These are phyloP conservation scores for Phenganax subtilis DNA, from an alignment of 92 coral and sea anemone species.

Conservation along the genomic window DNA sequence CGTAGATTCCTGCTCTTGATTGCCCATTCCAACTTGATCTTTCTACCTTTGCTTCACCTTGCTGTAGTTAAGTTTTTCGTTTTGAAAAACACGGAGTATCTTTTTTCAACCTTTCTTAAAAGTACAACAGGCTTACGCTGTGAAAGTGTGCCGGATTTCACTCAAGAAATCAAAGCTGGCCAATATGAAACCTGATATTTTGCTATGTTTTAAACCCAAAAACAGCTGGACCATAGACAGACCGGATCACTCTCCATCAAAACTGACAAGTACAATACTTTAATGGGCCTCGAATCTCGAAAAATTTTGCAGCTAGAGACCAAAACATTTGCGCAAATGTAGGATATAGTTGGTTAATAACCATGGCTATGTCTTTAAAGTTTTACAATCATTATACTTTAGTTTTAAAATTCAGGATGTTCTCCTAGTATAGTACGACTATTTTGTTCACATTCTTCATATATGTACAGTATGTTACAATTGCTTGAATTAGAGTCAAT, in stretches of 20 bases:
- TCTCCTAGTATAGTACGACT: too few relatives aligned
- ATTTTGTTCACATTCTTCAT: too few relatives aligned
- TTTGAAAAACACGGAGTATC: neutral
- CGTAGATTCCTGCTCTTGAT: neutral
- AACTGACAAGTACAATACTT: neutral
- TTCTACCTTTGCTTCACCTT: neutral
- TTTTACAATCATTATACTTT: too few relatives aligned
- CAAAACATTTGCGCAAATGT: too few relatives aligned
- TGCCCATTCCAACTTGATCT: neutral
- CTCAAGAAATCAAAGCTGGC: neutral
- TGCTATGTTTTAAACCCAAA: neutral
- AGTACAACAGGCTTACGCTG: neutral
- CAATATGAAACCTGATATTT: slow-evolving; percentile 5
- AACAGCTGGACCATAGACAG: slow-evolving; percentile 11
- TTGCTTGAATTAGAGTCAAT: too few relatives aligned
- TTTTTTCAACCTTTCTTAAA: neutral
- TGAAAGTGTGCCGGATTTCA: neutral
- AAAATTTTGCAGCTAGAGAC: too few relatives aligned
- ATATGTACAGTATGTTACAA: too few relatives aligned
- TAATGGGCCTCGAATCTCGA: too few relatives aligned
- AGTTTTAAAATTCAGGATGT: too few relatives aligned
- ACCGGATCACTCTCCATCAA: slow-evolving; percentile 10
- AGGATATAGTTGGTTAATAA: too few relatives aligned
- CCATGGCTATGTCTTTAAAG: too few relatives aligned
- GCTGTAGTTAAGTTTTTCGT: neutral